Evolutionary conservation across 2,113 vertebrate genomes (phyloP).

Genomic region (Oryctolagus cuniculus): DNA sequence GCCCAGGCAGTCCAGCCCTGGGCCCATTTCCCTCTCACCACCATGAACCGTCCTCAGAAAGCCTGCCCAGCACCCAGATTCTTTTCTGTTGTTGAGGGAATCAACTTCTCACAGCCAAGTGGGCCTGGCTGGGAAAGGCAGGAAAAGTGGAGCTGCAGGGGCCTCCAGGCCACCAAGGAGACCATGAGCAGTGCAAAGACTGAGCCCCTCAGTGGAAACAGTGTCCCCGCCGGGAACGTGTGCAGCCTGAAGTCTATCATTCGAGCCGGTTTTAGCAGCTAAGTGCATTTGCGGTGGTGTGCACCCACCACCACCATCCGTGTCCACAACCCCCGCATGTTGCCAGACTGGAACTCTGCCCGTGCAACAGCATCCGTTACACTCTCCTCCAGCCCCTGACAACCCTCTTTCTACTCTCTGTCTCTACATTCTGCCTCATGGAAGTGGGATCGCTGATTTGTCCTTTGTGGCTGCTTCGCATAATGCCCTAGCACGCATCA

Average conservation of each 20-base stretch:
- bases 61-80: neutral
- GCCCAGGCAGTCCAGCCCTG: accelerated
- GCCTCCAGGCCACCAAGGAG: no score
- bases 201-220: no score
- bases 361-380: no score
- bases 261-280: no score
- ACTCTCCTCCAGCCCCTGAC: neutral
- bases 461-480: neutral
- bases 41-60: neutral
- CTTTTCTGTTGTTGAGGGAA: neutral
- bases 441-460: no score
- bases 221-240: no score
- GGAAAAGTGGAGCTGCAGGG: neutral
- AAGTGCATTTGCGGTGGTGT: neutral
- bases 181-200: no score
- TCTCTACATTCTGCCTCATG: neutral
- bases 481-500: neutral
- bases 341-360: neutral
- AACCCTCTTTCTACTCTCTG: no score
- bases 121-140: neutral
- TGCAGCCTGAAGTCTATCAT: neutral
- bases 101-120: neutral
- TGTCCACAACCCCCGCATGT: neutral
- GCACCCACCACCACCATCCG: neutral
- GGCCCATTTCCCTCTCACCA: neutral